Conservation (phyloP, 35 echinoderm and acorn worm genomes). For the Stichopus chloronotus region DNA sequence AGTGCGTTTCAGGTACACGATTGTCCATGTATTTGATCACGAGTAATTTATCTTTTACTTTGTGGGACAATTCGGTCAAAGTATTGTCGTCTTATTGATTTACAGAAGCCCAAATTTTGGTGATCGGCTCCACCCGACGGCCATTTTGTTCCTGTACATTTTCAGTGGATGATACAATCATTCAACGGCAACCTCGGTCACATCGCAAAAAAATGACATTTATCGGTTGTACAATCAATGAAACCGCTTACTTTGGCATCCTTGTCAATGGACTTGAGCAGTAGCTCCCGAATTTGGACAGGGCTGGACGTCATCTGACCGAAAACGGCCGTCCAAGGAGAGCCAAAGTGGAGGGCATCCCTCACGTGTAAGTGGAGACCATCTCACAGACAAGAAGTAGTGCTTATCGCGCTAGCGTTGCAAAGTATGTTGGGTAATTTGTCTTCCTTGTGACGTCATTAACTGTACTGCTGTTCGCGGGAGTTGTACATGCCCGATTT, state of each 20-base stretch:
- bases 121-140: constrained; percentile 60
- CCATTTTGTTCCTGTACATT: constrained; percentile 70
- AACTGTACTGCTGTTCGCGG: constrained; percentile 29
- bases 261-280: constrained; percentile 88
- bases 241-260: constrained; percentile 92
- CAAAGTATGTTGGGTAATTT: constrained; percentile 47
- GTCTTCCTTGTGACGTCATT: constrained; percentile 55
- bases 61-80: background rate
- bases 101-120: constrained; percentile 35
- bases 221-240: background rate
- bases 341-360: constrained; percentile 82
- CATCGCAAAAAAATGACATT: constrained; percentile 13
- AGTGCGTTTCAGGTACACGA: background rate
- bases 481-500: background rate
- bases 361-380: constrained; percentile 58
- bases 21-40: background rate
- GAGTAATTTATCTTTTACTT: constrained; percentile 21
- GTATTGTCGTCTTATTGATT: background rate
- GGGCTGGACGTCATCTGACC: constrained; percentile 98
- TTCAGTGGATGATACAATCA: constrained; percentile 57
- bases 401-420: background rate
- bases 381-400: constrained; percentile 42
- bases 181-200: constrained; percentile 16
- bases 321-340: constrained; percentile 81
- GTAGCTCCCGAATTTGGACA: constrained; percentile 90